Evolutionary conservation across 1,140 invertebrate species (phyloP), one percentile per base, ranked within the genome.

Genomic region (Trinorchestia longiramus): DNA sequence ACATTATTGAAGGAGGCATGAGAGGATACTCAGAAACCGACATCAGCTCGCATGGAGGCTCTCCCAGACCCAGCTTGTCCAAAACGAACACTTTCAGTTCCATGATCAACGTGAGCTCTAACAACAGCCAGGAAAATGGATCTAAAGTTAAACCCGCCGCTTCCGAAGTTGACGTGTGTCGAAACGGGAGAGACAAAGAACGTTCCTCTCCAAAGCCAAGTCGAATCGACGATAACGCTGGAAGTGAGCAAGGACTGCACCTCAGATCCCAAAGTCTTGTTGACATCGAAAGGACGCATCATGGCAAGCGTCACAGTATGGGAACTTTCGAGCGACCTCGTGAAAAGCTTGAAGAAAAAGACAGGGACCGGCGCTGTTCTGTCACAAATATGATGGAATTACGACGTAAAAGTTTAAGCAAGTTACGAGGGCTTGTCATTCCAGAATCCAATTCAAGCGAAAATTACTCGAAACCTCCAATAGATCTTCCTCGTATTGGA

Each of bases 391-490:
- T 98, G 95, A 98, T 98, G 96, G 99, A 99, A 97, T 98, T 99
- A 97, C 97, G 98, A 91, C 98, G 98, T 96, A 98, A 98, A 97
- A 98, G 98, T 43, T 98, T 99, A 97, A 98, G 98, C 3, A 99
- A 99, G 97, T 97, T 99, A 44, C 97, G 98, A 97, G 98, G 98
- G 6, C 97, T 99, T 96, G 98, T 99, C 19, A 99, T 99, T 97
- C 98, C 99, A 15, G 98, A 99, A 97, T 97, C 96, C 95, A 92
- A 95, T 23, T 62, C 87, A 4, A 96, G 96, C 44, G 96, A 96
- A 36, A 88, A 96, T 0, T 43, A 87, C 41, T 97, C 96, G 41
- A 97, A 96, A 90, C 97, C 97, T 3, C 98, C 98, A 42, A 97
- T 98, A 15, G 98, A 98, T 97, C 97, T 98, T 92, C 99, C 99